phyloP scores from a whole-genome alignment of 2,113 vertebrate genomes.

The Leucosticte australis region DNA sequence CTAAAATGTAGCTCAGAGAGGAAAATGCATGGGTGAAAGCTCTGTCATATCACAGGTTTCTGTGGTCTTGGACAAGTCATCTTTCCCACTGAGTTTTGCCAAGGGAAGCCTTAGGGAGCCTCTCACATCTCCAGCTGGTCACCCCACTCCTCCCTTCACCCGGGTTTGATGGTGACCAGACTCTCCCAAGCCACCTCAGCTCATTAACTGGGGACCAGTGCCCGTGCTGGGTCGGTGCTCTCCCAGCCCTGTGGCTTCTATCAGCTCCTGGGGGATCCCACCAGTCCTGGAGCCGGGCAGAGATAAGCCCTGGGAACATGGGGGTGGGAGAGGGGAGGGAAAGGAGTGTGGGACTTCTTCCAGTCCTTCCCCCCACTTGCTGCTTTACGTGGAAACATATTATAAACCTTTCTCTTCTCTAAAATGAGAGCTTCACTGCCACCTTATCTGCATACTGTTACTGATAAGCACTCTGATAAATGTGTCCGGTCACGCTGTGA shows the following conservation, averaged over 20 bases:
- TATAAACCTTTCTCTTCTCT: neutral
- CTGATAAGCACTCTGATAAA: constrained; percentile 20
- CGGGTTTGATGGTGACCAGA: neutral
- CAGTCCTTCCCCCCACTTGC: neutral
- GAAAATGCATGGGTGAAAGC: neutral
- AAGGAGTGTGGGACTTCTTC: neutral
- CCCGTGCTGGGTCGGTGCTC: neutral
- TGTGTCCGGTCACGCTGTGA: neutral
- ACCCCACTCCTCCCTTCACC: neutral
- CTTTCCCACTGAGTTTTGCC: neutral
- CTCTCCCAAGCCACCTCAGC: neutral
- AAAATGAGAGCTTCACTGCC: neutral
- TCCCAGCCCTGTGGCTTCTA: neutral
- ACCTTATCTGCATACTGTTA: neutral
- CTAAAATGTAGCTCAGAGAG: neutral
- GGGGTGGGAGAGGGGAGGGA: neutral
- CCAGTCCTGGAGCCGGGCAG: neutral
- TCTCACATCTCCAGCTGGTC: neutral
- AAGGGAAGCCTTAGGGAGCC: neutral
- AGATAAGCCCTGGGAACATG: neutral
- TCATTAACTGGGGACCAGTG: accelerated
- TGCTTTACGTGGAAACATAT: neutral
- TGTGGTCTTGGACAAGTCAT: neutral
- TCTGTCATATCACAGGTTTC: neutral
- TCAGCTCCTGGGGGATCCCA: neutral